Conservation (phyloP, 2,113 vertebrate species). For the Empidonax alnorum region DNA sequence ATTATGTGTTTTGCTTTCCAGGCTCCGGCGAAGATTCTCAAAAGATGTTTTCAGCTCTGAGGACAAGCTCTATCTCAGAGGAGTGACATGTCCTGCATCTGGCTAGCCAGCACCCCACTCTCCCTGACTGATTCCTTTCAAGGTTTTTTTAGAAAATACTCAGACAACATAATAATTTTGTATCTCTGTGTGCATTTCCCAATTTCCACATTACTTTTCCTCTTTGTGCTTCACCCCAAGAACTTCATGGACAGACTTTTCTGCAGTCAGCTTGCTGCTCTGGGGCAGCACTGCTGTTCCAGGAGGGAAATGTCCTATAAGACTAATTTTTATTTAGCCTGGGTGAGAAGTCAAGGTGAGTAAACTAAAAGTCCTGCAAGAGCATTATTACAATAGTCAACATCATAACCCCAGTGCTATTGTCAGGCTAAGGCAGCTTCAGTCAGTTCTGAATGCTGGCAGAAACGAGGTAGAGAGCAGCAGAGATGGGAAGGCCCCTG, state of each 20-base stretch:
- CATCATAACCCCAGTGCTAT: neutral
- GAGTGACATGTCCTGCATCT: neutral
- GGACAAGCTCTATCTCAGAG: neutral
- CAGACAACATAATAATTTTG: neutral
- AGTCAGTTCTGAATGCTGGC: neutral
- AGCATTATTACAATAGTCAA: neutral
- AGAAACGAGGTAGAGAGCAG: neutral
- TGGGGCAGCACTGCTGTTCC: neutral
- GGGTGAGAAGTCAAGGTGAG: neutral
- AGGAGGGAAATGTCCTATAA: neutral
- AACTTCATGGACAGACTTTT: neutral
- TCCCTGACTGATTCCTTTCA: neutral
- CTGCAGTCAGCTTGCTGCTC: neutral
- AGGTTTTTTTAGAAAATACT: neutral
- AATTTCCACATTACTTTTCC: neutral
- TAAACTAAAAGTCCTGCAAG: neutral
- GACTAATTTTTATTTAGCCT: neutral
- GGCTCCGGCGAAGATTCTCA: neutral
- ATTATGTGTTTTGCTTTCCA: accelerated
- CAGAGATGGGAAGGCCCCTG: neutral
- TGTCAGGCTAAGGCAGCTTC: neutral
- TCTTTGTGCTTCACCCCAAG: neutral
- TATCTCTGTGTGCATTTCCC: neutral
- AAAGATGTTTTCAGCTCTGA: neutral
- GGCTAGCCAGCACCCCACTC: neutral